Evolutionary conservation across 2,113 vertebrate species (phyloP).

Genomic region (Tragelaphus imberbis): DNA sequence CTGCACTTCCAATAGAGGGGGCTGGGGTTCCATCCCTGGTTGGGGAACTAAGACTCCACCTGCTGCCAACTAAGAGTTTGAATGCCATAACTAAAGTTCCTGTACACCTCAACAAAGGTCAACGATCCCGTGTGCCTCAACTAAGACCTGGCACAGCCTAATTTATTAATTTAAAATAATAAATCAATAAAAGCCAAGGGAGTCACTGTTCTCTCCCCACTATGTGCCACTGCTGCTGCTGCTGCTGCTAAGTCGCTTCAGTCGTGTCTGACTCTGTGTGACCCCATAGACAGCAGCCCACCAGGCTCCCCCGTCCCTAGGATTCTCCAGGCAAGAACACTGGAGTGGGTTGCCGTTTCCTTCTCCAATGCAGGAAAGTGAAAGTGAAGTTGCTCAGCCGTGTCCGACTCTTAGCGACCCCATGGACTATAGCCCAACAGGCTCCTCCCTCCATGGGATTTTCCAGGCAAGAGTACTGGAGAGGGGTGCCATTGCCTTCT

Average conservation of each 20-base stretch:
- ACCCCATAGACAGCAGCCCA: too few relatives aligned
- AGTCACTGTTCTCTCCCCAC: not conserved
- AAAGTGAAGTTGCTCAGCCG: too few relatives aligned
- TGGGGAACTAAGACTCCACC: not conserved
- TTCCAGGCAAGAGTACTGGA: too few relatives aligned
- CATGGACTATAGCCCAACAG: too few relatives aligned
- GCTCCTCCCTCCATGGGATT: too few relatives aligned
- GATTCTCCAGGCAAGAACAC: too few relatives aligned
- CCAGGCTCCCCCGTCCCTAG: too few relatives aligned
- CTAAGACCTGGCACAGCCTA: not conserved
- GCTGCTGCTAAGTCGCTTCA: too few relatives aligned
- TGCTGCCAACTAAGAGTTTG: not conserved
- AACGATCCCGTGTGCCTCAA: accelerated
- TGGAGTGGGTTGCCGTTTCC: too few relatives aligned
- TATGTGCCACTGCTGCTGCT: not conserved
- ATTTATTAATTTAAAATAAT: not conserved
- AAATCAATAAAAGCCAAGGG: not conserved
- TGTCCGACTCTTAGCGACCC: accelerated
- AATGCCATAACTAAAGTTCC: not conserved
- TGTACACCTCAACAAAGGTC: not conserved
- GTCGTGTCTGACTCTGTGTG: accelerated
- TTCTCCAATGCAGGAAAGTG: too few relatives aligned
- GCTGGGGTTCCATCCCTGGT: not conserved
- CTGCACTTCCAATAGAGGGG: not conserved
- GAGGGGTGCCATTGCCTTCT: too few relatives aligned